Evolutionary conservation across 2,113 vertebrate genomes (phyloP).

Genomic region (Fulica atra): DNA sequence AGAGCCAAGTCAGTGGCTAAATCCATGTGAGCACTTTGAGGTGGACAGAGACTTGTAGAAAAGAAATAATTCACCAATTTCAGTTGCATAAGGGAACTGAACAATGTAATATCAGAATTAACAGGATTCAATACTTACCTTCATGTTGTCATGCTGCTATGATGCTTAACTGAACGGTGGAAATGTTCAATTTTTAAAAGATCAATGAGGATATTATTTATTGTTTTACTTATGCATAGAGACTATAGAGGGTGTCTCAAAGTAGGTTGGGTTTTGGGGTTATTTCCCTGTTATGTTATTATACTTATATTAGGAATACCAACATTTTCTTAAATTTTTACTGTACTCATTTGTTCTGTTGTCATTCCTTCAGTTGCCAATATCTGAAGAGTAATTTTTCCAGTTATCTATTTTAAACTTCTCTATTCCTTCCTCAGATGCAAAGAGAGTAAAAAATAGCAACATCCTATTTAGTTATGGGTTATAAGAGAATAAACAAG

Average conservation of each 20-base stretch:
- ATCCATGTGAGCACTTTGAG: neutral
- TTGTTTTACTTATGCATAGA: neutral
- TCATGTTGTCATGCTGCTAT: neutral
- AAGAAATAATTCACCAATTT: neutral
- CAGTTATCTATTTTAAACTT: neutral
- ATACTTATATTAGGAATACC: neutral
- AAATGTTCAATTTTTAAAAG: neutral
- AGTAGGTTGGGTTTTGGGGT: neutral
- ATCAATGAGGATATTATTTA: neutral
- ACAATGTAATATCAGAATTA: neutral
- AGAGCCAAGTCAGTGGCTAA: neutral
- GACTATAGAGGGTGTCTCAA: neutral
- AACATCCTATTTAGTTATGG: neutral
- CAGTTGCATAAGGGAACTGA: neutral
- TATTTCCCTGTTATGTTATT: neutral
- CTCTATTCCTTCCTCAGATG: neutral
- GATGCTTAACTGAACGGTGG: neutral
- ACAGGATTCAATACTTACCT: neutral
- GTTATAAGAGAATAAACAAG: neutral
- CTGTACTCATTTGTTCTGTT: neutral
- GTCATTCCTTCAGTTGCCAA: neutral
- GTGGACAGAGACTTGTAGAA: neutral
- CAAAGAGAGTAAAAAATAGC: neutral
- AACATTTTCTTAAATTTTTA: neutral
- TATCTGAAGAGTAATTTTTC: neutral